Base-by-base conservation (phyloP, 1,140 invertebrate genomes). In the Centruroides sculpturatus region DNA sequence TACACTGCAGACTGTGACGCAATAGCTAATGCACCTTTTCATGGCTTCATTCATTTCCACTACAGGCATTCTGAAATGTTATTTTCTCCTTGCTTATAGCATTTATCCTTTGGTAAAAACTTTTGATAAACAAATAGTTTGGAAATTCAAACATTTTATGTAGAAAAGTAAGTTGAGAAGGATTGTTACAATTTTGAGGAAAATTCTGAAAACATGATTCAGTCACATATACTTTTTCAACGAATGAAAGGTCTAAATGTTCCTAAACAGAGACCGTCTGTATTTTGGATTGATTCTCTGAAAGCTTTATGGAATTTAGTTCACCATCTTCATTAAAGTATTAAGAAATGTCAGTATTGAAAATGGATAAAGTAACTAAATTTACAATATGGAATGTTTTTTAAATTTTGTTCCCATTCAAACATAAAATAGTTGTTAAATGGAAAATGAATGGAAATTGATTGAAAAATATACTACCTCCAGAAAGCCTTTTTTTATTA, bases 301-400 rank as follows among this genome's bases (percentile, higher is more conserved):
- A 63, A 54, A 59, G 62, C 62, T 54, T 57, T 63, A 34, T 63
- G 62, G 62, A 63, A 63, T 50, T 53, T 63, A 34, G 62, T 58
- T n/a, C 59, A 63, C 52, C 49, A 59, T n/a, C 53, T 63, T 10
- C 57, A 63, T 57, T 63, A 35, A 60, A 53, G 35, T 23, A 41
- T n/a, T 50, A 56, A 47, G 41, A 56, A 13, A 13, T n/a, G 6
- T 11, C 12, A 7, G 6, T 3, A 51, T 34, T 13, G 47, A 34
- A 57, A 35, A 49, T 49, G 12, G 23, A 23, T 55, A 34, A 55
- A 23, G 13, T 35, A 13, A 5, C 53, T 35, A 35, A 35, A 36
- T 55, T 55, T 55, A 8, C 47, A 49, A 11, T 51, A 9, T 12
- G 7, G 36, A 51, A 12, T 58, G 10, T 41, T 51, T 11, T 51